Percentiles rank a stretch among this genome's conserved stretches.
These are phyloP conservation scores for Pemphigus obesinymphae DNA, from an alignment of 1,140 invertebrate species.

Conservation along the genomic window DNA sequence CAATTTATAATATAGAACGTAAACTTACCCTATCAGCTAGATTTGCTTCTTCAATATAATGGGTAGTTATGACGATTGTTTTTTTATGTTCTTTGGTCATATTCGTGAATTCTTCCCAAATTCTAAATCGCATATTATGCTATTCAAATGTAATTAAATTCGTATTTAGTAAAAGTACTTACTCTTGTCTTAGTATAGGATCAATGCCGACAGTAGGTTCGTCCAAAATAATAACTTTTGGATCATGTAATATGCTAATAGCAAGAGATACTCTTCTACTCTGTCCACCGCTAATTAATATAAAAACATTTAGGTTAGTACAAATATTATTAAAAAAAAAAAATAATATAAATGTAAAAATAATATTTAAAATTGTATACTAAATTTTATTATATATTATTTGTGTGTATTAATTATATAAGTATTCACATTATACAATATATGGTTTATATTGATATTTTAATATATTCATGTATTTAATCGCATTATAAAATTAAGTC, in stretches of 20 bases:
- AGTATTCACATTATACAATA: too few species aligned
- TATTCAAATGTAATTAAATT: not conserved
- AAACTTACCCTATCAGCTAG: slow-evolving; percentile 63
- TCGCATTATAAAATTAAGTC: too few species aligned
- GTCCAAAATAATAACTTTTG: slow-evolving; percentile 80
- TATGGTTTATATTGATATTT: too few species aligned
- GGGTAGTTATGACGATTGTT: slow-evolving; percentile 83
- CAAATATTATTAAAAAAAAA: too few species aligned
- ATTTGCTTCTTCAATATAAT: slow-evolving; percentile 89
- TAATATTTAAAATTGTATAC: too few species aligned
- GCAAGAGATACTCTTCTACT: slow-evolving; percentile 80
- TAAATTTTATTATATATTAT: too few species aligned
- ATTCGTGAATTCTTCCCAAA: slow-evolving; percentile 79
- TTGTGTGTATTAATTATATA: too few species aligned
- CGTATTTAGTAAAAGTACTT: too few species aligned
- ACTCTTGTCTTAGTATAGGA: slow-evolving; percentile 74
- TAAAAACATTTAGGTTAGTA: too few species aligned
- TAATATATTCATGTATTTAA: too few species aligned
- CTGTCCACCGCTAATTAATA: slow-evolving; percentile 84
- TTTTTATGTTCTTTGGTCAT: slow-evolving; percentile 64
- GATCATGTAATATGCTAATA: slow-evolving; percentile 75
- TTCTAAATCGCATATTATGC: slow-evolving; percentile 58
- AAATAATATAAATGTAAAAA: too few species aligned
- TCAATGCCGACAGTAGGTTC: slow-evolving; percentile 89
- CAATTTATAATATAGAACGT: too few species aligned